Conservation (phyloP, 64 coral and sea anemone genomes). For the Pocillopora verrucosa region DNA sequence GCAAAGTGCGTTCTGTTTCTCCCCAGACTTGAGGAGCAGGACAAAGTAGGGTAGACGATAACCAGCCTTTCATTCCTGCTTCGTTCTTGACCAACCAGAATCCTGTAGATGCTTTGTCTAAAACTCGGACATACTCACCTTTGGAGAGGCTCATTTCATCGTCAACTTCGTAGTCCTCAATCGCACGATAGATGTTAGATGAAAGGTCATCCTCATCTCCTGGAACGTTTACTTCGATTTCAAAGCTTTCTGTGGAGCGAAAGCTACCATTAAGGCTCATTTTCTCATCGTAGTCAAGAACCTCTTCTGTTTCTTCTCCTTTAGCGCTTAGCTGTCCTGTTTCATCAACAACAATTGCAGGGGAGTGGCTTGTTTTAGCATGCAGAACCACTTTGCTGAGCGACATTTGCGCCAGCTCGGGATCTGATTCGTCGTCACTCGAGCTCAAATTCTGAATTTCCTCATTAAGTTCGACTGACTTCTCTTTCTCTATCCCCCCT, state of each 20-base stretch:
- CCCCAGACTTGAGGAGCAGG: background rate
- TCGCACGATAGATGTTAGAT: background rate
- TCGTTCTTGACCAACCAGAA: constrained; percentile 51
- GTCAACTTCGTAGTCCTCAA: constrained; percentile 15
- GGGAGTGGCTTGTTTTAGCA: background rate
- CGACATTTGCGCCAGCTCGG: background rate
- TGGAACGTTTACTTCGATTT: constrained; percentile 19
- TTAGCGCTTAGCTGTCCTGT: background rate
- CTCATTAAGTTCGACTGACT: background rate
- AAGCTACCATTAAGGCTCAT: background rate
- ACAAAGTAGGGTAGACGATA: constrained; percentile 49
- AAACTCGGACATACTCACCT: constrained; percentile 32
- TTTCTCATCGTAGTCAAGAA: background rate
- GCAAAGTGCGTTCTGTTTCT: background rate
- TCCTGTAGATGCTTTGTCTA: constrained; percentile 37
- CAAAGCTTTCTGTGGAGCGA: constrained; percentile 27
- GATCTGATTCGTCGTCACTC: constrained; percentile 25
- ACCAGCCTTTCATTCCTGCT: constrained; percentile 53
- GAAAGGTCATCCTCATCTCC: background rate
- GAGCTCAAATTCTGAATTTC: constrained; percentile 16
- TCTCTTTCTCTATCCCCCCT: background rate
- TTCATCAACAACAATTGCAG: constrained; percentile 20
- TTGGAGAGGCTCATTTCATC: constrained; percentile 31
- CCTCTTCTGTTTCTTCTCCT: background rate
- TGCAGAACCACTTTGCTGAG: background rate